Evolutionary conservation across 2,888 invertebrate species (phyloP).

Genomic region (Andrena flavipes): DNA sequence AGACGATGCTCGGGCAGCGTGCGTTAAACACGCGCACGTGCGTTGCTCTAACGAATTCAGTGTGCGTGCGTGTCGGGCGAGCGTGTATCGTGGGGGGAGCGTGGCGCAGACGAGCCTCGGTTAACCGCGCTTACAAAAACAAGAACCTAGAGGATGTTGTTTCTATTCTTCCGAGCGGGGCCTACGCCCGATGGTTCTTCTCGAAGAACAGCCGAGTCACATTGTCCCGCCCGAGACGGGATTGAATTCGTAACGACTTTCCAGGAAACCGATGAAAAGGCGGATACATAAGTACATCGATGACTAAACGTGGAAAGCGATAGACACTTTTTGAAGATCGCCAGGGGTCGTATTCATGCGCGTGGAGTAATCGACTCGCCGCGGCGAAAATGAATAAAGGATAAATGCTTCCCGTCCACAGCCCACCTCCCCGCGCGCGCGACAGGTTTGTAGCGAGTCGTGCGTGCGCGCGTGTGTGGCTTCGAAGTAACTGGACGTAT

Average conservation of each 20-base stretch:
- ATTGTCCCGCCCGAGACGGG: not conserved
- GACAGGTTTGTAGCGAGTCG: constrained; percentile 10
- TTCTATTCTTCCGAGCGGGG: not conserved
- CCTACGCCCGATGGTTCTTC: not conserved
- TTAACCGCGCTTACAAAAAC: constrained; percentile 35
- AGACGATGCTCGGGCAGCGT: constrained; percentile 41
- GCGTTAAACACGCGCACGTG: constrained; percentile 65
- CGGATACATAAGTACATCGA: not conserved
- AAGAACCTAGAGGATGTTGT: constrained; percentile 15
- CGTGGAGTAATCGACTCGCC: constrained; percentile 17
- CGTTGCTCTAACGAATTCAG: constrained; percentile 52
- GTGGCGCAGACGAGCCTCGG: constrained; percentile 14
- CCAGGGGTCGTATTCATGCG: not conserved
- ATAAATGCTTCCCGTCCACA: constrained; percentile 27
- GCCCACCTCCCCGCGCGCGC: constrained; percentile 9
- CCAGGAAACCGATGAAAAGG: not conserved
- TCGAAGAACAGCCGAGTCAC: constrained; percentile 2
- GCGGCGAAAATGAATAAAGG: constrained; percentile 1
- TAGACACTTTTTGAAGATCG: not conserved
- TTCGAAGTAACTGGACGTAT: constrained; percentile 29
- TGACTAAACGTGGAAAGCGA: not conserved
- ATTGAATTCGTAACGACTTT: constrained; percentile 16
- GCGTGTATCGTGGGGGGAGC: not conserved
- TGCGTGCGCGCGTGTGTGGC: constrained; percentile 9
- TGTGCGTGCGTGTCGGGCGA: constrained; percentile 33